Base-by-base conservation (phyloP, 2,888 invertebrate species). In the Drosophila bunnanda region DNA sequence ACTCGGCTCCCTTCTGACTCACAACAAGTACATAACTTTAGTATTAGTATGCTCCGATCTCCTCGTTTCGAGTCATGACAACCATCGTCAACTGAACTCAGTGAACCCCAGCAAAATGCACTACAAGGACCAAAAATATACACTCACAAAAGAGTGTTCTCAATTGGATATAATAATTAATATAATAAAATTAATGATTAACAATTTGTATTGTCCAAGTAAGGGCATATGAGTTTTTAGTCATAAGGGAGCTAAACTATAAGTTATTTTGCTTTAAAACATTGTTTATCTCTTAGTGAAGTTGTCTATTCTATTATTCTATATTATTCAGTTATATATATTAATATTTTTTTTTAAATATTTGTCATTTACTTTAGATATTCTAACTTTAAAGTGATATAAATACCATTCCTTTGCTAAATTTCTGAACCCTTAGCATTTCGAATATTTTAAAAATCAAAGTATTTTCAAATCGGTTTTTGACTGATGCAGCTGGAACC, bases 11-110 rank as follows among this genome's bases (percentile, higher is more conserved):
- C 30, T 25, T 54, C 22, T 30, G 39, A 39, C 30, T 36, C 50
- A 64, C 52, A 62, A 64, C 62, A 72, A 72, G 71, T 54, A 46
- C 57, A 57, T 65, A 72, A 73, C 39, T 65, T 57, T 34, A 25
- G 50, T 65, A 72, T 73, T 71, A 56, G 64, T 25, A 71, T 52
- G 62, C 17, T 54, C 15, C 15, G 50, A 34, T 50, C 38, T 54
- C 55, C 34, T 57, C 50, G 32, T 50, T 57, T 61, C 30, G 30
- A 64, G 54, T 30, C 44, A 43, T 32, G 15, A 39, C 36, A 58
- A 64, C 38, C 73, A 43, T 30, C 39, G 32, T 58, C 46, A 58
- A 50, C 54, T 30, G 25, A 48, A 46, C 61, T 57, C 58, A 61
- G 65, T 75, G 50, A 43, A 58, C 46, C 41, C 59, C 36, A 62